Conservation (phyloP, 2,113 vertebrate genomes). For the Barnardius zonarius region DNA sequence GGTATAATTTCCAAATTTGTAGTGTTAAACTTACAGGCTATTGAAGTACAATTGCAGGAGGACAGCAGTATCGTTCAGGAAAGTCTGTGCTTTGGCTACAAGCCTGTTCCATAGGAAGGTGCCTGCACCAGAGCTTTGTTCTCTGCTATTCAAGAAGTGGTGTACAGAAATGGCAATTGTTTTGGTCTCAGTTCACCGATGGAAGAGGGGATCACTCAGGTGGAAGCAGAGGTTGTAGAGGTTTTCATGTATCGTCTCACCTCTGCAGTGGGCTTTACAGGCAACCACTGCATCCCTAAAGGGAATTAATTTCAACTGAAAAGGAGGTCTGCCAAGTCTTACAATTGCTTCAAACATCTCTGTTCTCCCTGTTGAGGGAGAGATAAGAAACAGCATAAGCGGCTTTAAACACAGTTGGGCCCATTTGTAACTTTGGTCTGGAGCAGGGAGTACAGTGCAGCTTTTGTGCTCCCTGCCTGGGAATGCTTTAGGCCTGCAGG, state of each 20-base stretch:
- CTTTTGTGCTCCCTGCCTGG: not conserved
- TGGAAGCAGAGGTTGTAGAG: not conserved
- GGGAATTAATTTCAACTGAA: not conserved
- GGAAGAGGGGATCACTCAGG: not conserved
- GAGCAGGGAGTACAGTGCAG: not conserved
- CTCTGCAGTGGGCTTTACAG: not conserved
- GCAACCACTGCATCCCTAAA: not conserved
- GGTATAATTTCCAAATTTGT: not conserved
- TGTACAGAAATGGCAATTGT: not conserved
- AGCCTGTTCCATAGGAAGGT: not conserved
- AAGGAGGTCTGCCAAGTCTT: not conserved
- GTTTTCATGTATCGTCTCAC: not conserved
- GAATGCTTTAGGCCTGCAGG: not conserved
- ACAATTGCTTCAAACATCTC: not conserved
- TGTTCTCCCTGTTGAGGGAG: not conserved
- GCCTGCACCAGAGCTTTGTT: not conserved
- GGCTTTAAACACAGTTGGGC: not conserved
- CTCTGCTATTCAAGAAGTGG: not conserved
- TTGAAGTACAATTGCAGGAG: not conserved
- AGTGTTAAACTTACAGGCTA: rapidly evolving
- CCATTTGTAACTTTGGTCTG: not conserved
- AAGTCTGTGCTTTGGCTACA: not conserved
- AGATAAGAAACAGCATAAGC: not conserved
- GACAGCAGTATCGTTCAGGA: rapidly evolving
- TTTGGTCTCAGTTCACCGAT: not conserved